A percentile compares a stretch with the other conserved stretches of the same genome.
Conservation (phyloP, 2,888 invertebrate species). For the Adela reaumurella region DNA sequence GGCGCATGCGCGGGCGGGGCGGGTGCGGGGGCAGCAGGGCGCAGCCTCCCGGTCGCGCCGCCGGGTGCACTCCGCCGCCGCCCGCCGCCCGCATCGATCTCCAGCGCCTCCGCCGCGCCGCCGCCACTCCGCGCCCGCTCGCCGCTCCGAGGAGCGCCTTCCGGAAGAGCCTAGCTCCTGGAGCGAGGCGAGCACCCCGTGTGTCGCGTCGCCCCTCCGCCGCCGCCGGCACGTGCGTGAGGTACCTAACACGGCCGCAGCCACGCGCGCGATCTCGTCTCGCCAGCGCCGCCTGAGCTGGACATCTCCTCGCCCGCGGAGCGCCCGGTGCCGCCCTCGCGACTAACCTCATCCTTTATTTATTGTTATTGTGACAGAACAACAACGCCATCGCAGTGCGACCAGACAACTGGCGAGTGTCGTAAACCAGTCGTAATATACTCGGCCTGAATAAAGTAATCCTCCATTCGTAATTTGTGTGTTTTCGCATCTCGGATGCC, state of each 20-base stretch:
- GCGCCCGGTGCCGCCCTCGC: conserved; percentile 14
- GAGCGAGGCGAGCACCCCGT: conserved; percentile 20
- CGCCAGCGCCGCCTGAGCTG: conserved; percentile 24
- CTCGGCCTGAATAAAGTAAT: too few relatives aligned
- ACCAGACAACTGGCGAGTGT: too few relatives aligned
- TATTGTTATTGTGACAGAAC: too few relatives aligned
- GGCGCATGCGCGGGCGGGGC: conserved; percentile 24
- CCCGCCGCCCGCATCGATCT: conserved; percentile 52
- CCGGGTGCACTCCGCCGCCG: conserved; percentile 48
- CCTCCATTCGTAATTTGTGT: too few relatives aligned
- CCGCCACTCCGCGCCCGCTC: neutral
- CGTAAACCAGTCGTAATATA: too few relatives aligned
- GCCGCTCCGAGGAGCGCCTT: neutral
- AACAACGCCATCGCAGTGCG: too few relatives aligned
- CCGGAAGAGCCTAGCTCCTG: neutral
- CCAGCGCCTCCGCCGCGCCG: conserved; percentile 1
- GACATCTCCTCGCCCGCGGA: conserved; percentile 30
- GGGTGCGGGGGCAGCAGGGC: conserved; percentile 30
- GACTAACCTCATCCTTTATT: neutral
- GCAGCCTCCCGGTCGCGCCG: conserved; percentile 30
- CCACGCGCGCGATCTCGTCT: conserved; percentile 1
- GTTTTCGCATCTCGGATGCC: too few relatives aligned
- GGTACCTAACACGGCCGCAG: neutral
- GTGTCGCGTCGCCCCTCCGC: conserved; percentile 19
- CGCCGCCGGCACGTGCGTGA: conserved; percentile 15